A percentile compares a stretch with the other conserved stretches of the same genome.
These are phyloP conservation scores for Chrysochloris asiatica DNA, from an alignment of 2,113 vertebrate species.

Conservation along the genomic window DNA sequence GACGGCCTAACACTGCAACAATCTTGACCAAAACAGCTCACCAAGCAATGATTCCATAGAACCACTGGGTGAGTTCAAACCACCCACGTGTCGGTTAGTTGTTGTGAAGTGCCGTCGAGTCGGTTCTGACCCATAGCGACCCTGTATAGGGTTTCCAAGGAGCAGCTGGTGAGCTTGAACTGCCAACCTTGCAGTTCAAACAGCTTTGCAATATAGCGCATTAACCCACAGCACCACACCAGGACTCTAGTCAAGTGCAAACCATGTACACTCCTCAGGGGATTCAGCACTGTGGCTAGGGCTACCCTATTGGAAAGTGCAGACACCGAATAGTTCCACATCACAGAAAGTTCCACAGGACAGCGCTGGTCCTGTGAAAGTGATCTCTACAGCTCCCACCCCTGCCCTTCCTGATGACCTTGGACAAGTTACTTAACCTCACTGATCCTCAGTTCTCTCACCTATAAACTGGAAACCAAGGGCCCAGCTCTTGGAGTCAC, in stretches of 20 bases:
- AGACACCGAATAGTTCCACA: accelerated
- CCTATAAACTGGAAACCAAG: background rate
- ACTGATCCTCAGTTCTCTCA: background rate
- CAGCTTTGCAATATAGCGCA: too few species aligned
- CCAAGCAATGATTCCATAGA: background rate
- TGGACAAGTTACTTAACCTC: background rate
- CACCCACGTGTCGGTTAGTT: background rate
- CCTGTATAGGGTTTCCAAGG: too few species aligned
- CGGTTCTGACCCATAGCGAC: too few species aligned
- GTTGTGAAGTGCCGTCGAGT: too few species aligned
- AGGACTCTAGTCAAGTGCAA: too few species aligned
- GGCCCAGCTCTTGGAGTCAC: background rate
- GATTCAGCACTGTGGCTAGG: background rate
- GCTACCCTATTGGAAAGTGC: background rate
- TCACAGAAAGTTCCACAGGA: accelerated
- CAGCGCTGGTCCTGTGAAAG: background rate
- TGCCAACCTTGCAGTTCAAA: too few species aligned
- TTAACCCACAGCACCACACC: too few species aligned
- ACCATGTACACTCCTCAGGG: background rate
- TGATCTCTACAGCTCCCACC: accelerated
- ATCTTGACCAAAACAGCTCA: background rate
- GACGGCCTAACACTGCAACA: too few species aligned
- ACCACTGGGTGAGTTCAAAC: background rate
- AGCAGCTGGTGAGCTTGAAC: too few species aligned
- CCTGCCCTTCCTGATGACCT: background rate